These are phyloP conservation scores for Branchellion lobata DNA, from an alignment of 2,888 invertebrate genomes.

Conservation along the genomic window DNA sequence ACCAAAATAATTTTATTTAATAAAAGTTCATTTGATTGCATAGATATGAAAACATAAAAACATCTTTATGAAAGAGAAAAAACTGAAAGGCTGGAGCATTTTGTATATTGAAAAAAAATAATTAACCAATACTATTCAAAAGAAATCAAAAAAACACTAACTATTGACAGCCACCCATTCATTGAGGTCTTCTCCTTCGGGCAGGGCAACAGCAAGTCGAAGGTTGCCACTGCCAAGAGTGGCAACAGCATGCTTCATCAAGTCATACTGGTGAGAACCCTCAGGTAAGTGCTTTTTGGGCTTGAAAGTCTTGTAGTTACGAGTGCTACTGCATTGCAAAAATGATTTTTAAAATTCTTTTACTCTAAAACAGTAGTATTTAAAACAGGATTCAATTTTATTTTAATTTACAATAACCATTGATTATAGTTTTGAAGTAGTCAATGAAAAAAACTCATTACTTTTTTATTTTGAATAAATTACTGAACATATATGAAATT, in stretches of 20 bases:
- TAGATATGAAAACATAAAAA: no score
- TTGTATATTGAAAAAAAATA: background rate
- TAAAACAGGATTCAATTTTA: no score
- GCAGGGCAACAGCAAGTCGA: conserved; percentile 89
- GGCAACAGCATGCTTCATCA: conserved; percentile 89
- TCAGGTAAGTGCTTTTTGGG: conserved; percentile 98
- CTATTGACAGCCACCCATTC: conserved; percentile 99
- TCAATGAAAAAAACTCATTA: no score
- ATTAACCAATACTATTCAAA: background rate
- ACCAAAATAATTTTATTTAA: background rate
- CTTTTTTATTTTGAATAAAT: no score
- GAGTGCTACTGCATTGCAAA: conserved; percentile 56
- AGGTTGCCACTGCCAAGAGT: conserved; percentile 96
- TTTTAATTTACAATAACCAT: no score
- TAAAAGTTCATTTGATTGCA: no score
- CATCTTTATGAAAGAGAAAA: background rate
- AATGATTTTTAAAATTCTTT: no score
- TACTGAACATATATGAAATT: no score
- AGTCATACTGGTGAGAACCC: conserved; percentile 95
- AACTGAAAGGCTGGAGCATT: background rate
- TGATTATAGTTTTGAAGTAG: no score
- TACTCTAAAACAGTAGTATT: no score
- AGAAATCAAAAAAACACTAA: conserved; percentile 66
- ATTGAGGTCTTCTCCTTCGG: conserved; percentile 97
- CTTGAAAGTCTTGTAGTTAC: conserved; percentile 82